Base-by-base conservation (phyloP, 2,888 invertebrate genomes). In the Aspidapion aeneum region DNA sequence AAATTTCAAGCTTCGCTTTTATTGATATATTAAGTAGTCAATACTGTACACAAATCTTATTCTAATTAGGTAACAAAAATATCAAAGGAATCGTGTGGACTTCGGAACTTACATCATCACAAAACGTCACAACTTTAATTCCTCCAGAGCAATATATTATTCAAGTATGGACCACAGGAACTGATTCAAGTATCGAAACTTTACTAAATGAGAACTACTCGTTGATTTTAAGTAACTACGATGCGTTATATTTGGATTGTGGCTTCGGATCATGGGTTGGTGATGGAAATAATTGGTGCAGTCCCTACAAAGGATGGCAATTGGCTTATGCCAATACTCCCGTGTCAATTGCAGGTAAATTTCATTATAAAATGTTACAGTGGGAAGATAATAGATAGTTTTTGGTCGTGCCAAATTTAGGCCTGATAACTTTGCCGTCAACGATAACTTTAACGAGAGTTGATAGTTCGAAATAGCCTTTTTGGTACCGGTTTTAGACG, bases 241-340 rank as follows among this genome's bases (percentile, higher is more conserved):
- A 94, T 75, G 90, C 90, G 0, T 79, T 92, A 1, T 94, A 94
- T 76, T 83, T 94, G 0, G 94, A 94, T 77, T 94, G 94, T 74
- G 94, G 94, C 0, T 92, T 87, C 70, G 87, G 87, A 12, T 87
- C 89, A 2, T 94, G 94, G 94, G 87, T 93, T 0, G 87, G 86
- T 0, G 84, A 82, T 65, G 91, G 90, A 9, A 90, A 90, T 72
- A 94, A 94, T 76, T 94, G 94, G 94, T 94, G 94, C 75, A 86
- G 91, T 0, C 94, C 94, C 0, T 94, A 93, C 80, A 93, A 90
- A 72, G 90, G 91, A 1, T 94, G 94, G 94, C 92, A 94, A 78
- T 87, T 86, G 72, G 86, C 93, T 0, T 94, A 94, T 72, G 86
- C 88, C 20, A 93, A 93, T 76, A 87, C 86, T 66, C 88, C 90